phyloP scores from a whole-genome alignment of 1,140 invertebrate genomes.

The Brachionus calyciflorus region DNA sequence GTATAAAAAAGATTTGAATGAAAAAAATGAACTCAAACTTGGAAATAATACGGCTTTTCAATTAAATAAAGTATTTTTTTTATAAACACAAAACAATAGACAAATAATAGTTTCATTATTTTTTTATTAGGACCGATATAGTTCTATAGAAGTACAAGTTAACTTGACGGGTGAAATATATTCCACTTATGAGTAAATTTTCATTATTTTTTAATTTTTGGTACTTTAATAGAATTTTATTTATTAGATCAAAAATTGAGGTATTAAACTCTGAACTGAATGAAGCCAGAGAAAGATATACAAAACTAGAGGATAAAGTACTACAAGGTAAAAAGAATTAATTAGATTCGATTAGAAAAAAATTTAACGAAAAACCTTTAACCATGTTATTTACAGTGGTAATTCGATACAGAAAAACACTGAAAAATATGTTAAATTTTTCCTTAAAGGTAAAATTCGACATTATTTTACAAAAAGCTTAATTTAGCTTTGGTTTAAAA shows the following conservation, averaged over 20 bases:
- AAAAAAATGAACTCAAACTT: constrained; percentile 6
- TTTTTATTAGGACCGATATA: neutral
- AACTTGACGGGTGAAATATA: constrained; percentile 27
- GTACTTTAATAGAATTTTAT: neutral
- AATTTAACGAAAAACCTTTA: too few species aligned
- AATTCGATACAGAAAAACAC: too few species aligned
- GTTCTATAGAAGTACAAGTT: constrained; percentile 20
- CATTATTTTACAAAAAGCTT: too few species aligned
- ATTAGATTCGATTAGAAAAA: neutral
- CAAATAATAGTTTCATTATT: neutral
- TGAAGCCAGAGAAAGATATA: neutral
- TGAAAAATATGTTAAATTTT: too few species aligned
- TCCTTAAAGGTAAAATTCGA: too few species aligned
- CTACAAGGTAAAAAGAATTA: neutral
- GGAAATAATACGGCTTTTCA: neutral
- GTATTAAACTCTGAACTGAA: neutral
- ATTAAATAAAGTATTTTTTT: neutral
- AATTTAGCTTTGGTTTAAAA: too few species aligned
- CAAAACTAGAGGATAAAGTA: neutral
- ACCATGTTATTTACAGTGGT: too few species aligned
- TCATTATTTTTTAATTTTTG: neutral
- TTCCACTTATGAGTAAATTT: constrained; percentile 23
- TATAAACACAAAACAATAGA: neutral
- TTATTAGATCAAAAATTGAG: neutral
- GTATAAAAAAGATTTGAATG: constrained; percentile 35